Evolutionary conservation across 1,140 invertebrate species (phyloP).

Genomic region (Meloidogyne chitwoodi): DNA sequence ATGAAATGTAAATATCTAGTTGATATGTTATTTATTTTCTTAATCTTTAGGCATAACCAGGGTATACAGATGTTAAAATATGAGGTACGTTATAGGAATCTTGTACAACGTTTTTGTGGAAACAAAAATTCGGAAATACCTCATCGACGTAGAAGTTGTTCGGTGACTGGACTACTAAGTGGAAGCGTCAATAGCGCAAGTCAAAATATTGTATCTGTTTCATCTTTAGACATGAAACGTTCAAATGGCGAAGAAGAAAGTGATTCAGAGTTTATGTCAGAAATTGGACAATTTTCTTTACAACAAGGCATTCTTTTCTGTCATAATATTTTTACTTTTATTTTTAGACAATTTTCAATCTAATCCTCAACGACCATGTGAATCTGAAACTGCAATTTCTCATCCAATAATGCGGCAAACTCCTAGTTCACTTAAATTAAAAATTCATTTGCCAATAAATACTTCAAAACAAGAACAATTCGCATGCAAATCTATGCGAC

Average conservation of each 20-base stretch:
- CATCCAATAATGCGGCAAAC: background rate
- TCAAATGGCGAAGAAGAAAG: constrained; percentile 14
- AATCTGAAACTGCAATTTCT: constrained; percentile 9
- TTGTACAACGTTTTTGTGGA: constrained; percentile 23
- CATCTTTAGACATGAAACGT: background rate
- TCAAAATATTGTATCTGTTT: background rate
- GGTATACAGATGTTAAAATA: constrained; percentile 34
- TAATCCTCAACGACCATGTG: constrained; percentile 1
- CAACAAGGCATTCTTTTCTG: background rate
- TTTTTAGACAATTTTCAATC: background rate
- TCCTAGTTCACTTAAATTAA: constrained; percentile 11
- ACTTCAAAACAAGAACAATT: background rate
- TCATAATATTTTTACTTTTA: background rate
- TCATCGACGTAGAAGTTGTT: constrained; percentile 6
- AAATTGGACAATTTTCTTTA: constrained; percentile 13
- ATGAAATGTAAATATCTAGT: constrained; percentile 61
- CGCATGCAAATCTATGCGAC: background rate
- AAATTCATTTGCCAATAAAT: constrained; percentile 1
- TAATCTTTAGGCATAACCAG: constrained; percentile 35
- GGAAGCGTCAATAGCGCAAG: background rate
- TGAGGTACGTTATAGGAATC: constrained; percentile 33
- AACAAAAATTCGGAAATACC: background rate
- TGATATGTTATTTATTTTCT: background rate
- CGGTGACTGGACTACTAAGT: background rate
- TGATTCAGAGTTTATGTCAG: constrained; percentile 23